Evolutionary conservation across 2,113 vertebrate species (phyloP), one percentile per base, ranked within the genome.

Genomic region (Nyctereutes procyonoides): DNA sequence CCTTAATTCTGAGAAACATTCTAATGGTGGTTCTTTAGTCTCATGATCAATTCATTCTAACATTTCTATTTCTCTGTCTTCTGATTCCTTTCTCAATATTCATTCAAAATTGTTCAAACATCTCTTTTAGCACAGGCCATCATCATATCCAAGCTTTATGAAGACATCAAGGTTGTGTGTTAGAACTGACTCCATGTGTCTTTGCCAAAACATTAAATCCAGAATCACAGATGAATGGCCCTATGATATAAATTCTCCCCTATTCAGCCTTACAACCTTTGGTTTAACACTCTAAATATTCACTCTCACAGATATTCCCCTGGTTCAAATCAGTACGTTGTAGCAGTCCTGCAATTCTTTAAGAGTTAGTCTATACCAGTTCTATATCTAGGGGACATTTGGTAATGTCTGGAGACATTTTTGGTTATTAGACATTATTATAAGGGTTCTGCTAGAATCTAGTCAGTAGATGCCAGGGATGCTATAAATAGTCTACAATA

Each of bases 1-100:
- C 81, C 35, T 71, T 96, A 48, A 26, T 87, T 92, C 67, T 96
- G 69, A 74, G 67, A 91, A 95, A 85, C 16, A 74, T n/a, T 67
- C 16, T 87, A 51, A 43, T 93, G 28, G 30, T 81, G 19, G 24
- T 79, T 94, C 88, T 95, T 91, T 28, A 32, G 12, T 73, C 26
- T 93, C 69, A 62, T 4, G 71, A 62, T 95, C 88, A 88, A 85
- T 76, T 90, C 12, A 63, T 67, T 88, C 38, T 87, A 53, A 73
- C 6, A 73, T 69, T 65, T 20, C 51, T 51, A 3, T 38, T 94
- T 89, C 76, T 30, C 30, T 69, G 35, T 63, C 43, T 88, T 69
- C 58, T 80, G 30, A 51, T 79, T 93, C 53, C 16, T 83, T 77
- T 80, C 38, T 88, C 13, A 63, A 17, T 56, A 69, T 43, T 62